These are phyloP conservation scores for Nothocercus nigrocapillus DNA, from an alignment of 2,113 vertebrate genomes.

Conservation along the genomic window DNA sequence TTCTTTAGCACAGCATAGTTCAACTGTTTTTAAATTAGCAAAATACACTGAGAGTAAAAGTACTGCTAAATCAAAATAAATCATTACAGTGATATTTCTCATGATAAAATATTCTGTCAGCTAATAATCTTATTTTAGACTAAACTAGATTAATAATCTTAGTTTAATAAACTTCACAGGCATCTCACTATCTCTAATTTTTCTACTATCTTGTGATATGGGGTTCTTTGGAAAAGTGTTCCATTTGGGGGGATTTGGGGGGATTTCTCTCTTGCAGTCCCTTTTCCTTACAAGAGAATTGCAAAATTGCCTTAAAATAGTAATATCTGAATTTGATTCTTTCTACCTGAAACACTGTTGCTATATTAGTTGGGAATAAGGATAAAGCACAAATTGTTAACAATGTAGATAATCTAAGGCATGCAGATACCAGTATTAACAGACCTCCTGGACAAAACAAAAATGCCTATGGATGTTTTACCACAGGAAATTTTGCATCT, in stretches of 20 bases:
- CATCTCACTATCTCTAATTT: neutral
- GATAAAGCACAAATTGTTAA: neutral
- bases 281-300: neutral
- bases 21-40: neutral
- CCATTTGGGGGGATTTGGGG: neutral
- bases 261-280: neutral
- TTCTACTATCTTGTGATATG: neutral
- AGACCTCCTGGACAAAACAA: neutral
- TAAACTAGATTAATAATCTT: neutral
- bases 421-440: neutral
- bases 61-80: neutral
- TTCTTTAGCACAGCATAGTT: neutral
- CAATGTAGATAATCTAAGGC: accelerated
- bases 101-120: neutral
- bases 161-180: neutral
- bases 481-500: neutral
- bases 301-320: neutral
- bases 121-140: neutral
- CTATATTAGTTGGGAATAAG: neutral
- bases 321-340: neutral
- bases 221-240: neutral
- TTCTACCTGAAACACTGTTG: neutral
- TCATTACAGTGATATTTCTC: neutral
- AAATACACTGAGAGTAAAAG: neutral
- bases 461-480: neutral